These are phyloP conservation scores for Diorhabda sublineata DNA, from an alignment of 1,140 invertebrate species.

Conservation along the genomic window DNA sequence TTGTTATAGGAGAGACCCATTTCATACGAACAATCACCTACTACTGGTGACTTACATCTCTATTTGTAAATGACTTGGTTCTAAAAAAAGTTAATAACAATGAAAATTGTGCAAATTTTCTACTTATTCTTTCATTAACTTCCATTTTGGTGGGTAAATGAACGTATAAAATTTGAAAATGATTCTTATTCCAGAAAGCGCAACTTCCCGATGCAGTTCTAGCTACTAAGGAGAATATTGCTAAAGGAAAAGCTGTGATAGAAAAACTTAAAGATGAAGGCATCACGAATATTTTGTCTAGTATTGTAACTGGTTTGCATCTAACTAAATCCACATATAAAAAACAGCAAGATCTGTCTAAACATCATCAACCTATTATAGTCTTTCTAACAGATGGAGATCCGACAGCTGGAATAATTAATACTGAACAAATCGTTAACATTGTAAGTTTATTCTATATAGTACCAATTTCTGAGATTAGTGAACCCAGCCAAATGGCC, in stretches of 20 bases:
- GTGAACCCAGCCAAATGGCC: too few relatives aligned
- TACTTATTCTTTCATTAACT: too few relatives aligned
- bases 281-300: constrained; percentile 63
- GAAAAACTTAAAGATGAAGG: constrained; percentile 52
- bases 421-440: constrained; percentile 36
- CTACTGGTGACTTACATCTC: too few relatives aligned
- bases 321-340: constrained; percentile 46
- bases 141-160: too few relatives aligned
- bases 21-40: too few relatives aligned
- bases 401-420: constrained; percentile 58
- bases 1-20: too few relatives aligned
- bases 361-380: constrained; percentile 53
- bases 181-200: constrained; percentile 27
- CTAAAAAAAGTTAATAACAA: too few relatives aligned
- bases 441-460: constrained; percentile 46
- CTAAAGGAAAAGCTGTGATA: constrained; percentile 55
- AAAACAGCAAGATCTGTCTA: constrained; percentile 21
- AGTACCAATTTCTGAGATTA: too few relatives aligned
- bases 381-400: constrained; percentile 73
- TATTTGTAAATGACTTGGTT: too few relatives aligned
- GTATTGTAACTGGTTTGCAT: constrained; percentile 55
- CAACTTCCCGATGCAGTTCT: constrained; percentile 46
- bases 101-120: too few relatives aligned
- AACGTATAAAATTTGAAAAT: too few relatives aligned
- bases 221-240: constrained; percentile 53